Evolutionary conservation across 2,113 vertebrate genomes (phyloP).

Genomic region (Phaethornis superciliosus): DNA sequence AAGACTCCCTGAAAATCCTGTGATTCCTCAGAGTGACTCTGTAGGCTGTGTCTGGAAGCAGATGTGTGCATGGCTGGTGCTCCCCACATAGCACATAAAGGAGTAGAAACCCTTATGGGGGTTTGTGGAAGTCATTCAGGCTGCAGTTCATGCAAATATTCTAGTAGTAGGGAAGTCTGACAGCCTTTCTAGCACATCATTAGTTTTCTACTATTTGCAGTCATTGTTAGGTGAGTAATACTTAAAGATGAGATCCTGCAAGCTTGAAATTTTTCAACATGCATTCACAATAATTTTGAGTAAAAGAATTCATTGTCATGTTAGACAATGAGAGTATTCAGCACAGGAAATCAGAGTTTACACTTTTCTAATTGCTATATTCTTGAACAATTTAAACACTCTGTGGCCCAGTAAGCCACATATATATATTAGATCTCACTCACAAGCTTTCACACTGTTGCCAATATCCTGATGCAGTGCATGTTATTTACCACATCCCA

Average conservation of each 20-base stretch:
- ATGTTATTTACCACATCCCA: background rate
- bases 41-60: background rate
- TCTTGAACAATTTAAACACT: background rate
- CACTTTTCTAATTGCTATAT: background rate
- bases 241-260: background rate
- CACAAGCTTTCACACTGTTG: background rate
- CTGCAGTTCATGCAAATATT: background rate
- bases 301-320: background rate
- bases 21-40: background rate
- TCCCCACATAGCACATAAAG: background rate
- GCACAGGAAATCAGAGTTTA: background rate
- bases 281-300: background rate
- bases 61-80: background rate
- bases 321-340: background rate
- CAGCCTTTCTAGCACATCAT: background rate
- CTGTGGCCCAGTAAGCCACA: background rate
- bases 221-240: background rate
- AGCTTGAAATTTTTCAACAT: background rate
- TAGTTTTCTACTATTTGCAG: background rate
- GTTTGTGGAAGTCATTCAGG: background rate
- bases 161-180: background rate
- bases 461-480: background rate
- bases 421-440: background rate
- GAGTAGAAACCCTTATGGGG: background rate
- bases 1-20: background rate